Base-by-base conservation (phyloP, 2,888 invertebrate genomes). In the Meganola albula region DNA sequence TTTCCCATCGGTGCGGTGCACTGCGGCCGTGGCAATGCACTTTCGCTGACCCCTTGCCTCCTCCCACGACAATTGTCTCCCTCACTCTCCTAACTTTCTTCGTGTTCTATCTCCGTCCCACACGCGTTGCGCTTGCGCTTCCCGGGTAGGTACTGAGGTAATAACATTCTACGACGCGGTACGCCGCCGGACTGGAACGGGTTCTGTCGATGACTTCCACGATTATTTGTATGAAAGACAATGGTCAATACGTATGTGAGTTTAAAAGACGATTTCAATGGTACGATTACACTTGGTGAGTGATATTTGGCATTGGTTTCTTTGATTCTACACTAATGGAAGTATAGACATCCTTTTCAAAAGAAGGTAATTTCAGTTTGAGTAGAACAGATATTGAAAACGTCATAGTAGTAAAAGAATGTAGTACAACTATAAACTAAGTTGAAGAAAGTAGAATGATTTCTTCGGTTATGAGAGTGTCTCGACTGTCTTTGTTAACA, bases 131-230 rank as follows among this genome's bases (percentile, higher is more conserved):
- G 82, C 76, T 63, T 57, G 79, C 82, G 83, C 78, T 80, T 83
- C 83, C 80, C 71, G 63, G 49, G 75, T 67, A 72, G 49, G 75
- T 67, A 72, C 69, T 64, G 61, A 70, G 66, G 75, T 71, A 74
- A 83, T 83, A 83, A 80, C 84, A 84, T 83, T 84, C 83, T 83
- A 82, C 80, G 82, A 75, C 73, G 78, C 73, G 74, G 74, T 77
- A 74, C 80, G 73, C 76, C 74, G 80, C 70, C 75, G 70, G 75
- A 69, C 75, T 78, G 83, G 82, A 85, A 85, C 84, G 83, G 74
- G 84, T 85, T 85, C 76, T 76, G 76, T 74, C 78, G 78, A 83
- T 79, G 79, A 76, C 76, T 78, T 68, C 64, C 63, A 70, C 75
- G 78, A 82, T 79, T 79, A 79, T 75, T 78, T 72, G 73, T 73